Conservation (phyloP, 2,113 vertebrate genomes). For the Syrrhaptes paradoxus region DNA sequence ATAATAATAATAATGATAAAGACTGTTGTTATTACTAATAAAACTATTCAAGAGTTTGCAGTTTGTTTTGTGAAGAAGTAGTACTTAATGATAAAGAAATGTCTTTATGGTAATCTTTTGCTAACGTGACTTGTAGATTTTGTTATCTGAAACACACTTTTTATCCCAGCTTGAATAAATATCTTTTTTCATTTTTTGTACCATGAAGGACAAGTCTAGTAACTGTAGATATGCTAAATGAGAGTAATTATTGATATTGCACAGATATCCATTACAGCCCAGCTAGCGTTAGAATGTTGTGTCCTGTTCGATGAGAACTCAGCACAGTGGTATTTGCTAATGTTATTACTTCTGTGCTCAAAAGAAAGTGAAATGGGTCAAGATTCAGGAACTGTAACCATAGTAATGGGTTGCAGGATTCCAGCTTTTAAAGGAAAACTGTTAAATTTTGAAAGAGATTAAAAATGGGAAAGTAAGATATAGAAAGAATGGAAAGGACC, state of each 20-base stretch:
- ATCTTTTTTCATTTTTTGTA: neutral
- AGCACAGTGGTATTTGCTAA: neutral
- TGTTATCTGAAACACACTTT: neutral
- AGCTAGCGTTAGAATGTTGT: neutral
- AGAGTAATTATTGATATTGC: neutral
- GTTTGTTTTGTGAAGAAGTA: neutral
- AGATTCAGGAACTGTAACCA: slow-evolving; percentile 6
- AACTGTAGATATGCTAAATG: neutral
- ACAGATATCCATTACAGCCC: neutral
- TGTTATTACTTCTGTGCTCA: neutral
- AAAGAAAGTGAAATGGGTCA: slow-evolving; percentile 17
- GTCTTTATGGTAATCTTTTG: neutral
- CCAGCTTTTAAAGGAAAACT: neutral
- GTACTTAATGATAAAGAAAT: neutral
- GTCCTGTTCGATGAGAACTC: neutral
- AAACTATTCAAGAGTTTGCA: neutral
- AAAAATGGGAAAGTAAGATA: neutral
- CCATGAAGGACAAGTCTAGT: neutral
- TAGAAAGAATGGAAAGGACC: neutral
- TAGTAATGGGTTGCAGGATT: neutral
- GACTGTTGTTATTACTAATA: neutral
- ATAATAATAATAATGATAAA: neutral
- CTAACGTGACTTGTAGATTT: neutral
- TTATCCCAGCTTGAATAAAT: neutral
- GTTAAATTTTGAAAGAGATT: neutral